Base-by-base conservation (phyloP, 2,113 vertebrate genomes). In the Vulpes lagopus region DNA sequence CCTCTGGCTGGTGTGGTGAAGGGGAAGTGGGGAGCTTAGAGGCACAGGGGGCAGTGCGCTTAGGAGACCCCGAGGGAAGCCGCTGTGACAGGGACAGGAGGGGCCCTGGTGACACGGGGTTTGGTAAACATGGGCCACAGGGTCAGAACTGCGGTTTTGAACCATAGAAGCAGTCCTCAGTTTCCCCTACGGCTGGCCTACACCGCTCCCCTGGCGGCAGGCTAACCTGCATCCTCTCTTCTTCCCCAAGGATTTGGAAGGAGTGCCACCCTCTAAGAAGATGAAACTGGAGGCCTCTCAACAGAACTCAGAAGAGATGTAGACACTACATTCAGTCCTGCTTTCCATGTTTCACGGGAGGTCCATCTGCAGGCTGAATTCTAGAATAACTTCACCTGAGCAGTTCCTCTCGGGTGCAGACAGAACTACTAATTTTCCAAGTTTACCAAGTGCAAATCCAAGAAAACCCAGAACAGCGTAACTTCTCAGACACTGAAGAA, bases 191-290 rank as follows among this genome's bases (percentile, higher is more conserved):
- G 0, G 20, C 65, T 5, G 15, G 60, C 64, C 57, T 27, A 0
- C 32, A 10, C 17, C 1, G 14, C 60, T 32, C 30, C 23, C 64
- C 65, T 3, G 62, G 32, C 51, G 2, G 32, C 51, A 2, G 20
- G 5, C 35, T 92, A 49, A 88, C 83, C 87, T 6, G 2, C 6
- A 0, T 5, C 95, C 97, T 95, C 96, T 97, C 92, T 97, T 79
- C 55, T 91, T 82, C 30, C 32, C 20, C 69, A 38, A 99, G 99
- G 99, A 99, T 98, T 98, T 99, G 98, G 99, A 99, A 98, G 99
- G 99, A 96, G 98, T 98, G 73, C 99, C 99, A 30, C 99, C 99
- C 98, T 99, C 98, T 97, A 99, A 99, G 99, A 99, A 99, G 98
- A 99, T 99, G 99, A 99, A 99, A 99, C 98, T 98, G 98, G 99